A percentile compares a stretch with the other conserved stretches of the same genome.
These are phyloP conservation scores for Papilio polyxenes DNA, from an alignment of 1,140 invertebrate species.

Conservation along the genomic window DNA sequence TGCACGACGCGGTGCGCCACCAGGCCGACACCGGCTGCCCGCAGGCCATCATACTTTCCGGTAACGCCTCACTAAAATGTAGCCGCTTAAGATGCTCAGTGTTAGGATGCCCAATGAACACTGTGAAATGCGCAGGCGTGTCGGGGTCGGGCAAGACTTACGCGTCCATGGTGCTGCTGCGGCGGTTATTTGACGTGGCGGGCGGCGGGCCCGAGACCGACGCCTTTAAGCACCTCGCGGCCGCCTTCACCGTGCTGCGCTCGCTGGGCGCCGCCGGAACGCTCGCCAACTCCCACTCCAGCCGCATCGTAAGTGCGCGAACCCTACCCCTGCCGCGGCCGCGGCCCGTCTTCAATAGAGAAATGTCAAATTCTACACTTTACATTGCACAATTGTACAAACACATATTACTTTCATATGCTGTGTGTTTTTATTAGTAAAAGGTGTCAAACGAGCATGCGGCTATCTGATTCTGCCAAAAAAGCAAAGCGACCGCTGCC, in stretches of 20 bases:
- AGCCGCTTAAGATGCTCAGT: neutral
- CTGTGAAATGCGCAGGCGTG: constrained; percentile 82
- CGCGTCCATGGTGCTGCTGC: constrained; percentile 93
- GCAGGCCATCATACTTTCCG: constrained; percentile 92
- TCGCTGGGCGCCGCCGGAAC: constrained; percentile 96
- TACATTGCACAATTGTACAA: too few species aligned
- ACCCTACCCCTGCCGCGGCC: too few species aligned
- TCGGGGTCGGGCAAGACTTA: constrained; percentile 98
- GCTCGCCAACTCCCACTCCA: constrained; percentile 94
- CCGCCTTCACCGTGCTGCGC: constrained; percentile 95
- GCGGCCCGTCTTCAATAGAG: too few species aligned
- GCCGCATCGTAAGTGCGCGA: constrained; percentile 88
- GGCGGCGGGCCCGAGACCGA: constrained; percentile 96
- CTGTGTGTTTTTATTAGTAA: too few species aligned
- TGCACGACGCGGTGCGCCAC: constrained; percentile 95
- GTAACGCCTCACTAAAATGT: constrained; percentile 39
- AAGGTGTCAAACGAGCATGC: too few species aligned
- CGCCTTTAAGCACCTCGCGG: constrained; percentile 97
- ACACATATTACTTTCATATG: too few species aligned
- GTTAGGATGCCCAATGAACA: neutral
- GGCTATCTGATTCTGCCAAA: too few species aligned
- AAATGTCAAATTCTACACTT: too few species aligned
- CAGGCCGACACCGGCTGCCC: constrained; percentile 96
- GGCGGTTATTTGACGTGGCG: constrained; percentile 95
- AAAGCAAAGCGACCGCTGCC: too few species aligned